Percentiles rank a stretch among this genome's conserved stretches.
Conservation (phyloP, 2,888 invertebrate species). For the Cerastoderma edule region DNA sequence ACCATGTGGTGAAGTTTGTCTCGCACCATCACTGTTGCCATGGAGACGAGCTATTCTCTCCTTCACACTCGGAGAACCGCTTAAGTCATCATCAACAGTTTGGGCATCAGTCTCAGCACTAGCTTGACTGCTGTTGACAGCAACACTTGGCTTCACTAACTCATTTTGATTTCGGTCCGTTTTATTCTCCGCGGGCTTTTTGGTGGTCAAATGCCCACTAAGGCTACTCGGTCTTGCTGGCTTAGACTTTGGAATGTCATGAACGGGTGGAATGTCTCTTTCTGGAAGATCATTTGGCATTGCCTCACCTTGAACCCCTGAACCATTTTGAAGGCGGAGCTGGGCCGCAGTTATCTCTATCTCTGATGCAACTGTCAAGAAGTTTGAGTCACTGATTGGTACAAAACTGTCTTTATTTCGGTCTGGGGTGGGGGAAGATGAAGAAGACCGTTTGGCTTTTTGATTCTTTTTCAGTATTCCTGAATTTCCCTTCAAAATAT, state of each 20-base stretch:
- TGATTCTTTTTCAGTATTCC: constrained; percentile 63
- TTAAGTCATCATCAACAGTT: constrained; percentile 35
- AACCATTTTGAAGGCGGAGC: constrained; percentile 55
- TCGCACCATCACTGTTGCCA: constrained; percentile 39
- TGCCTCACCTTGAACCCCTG: constrained; percentile 59
- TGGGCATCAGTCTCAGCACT: neutral
- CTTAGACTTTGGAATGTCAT: constrained; percentile 34
- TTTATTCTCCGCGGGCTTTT: constrained; percentile 8
- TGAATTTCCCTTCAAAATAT: constrained; percentile 77
- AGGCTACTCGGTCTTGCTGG: neutral
- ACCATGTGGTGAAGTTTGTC: constrained; percentile 24
- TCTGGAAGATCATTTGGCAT: constrained; percentile 75
- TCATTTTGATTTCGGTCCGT: constrained; percentile 29
- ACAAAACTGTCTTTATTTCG: constrained; percentile 32
- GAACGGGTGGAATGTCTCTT: constrained; percentile 62
- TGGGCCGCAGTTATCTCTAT: constrained; percentile 72
- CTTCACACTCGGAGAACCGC: constrained; percentile 63
- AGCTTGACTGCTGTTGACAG: constrained; percentile 19
- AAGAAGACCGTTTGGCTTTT: constrained; percentile 38
- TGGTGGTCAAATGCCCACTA: neutral
- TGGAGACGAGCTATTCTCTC: constrained; percentile 68
- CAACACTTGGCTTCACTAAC: constrained; percentile 8
- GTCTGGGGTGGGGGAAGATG: constrained; percentile 37
- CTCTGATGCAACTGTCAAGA: constrained; percentile 59
- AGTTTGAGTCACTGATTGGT: constrained; percentile 43